Conservation (phyloP, 2,113 vertebrate species). For the Microcebus griseorufus region DNA sequence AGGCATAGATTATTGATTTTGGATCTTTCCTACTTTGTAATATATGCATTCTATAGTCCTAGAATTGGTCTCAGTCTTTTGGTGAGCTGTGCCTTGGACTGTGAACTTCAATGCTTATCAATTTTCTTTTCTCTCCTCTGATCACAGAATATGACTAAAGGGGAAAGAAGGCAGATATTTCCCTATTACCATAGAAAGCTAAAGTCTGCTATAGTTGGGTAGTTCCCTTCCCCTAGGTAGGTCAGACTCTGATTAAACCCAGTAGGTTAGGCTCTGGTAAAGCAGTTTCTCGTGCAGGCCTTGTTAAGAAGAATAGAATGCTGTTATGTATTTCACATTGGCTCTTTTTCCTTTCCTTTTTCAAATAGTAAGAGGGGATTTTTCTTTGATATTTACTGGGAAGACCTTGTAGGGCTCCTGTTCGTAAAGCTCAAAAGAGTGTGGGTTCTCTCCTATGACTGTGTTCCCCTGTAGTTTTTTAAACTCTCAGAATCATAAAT, state of each 20-base stretch:
- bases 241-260: not conserved
- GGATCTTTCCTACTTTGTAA: not conserved
- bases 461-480: not conserved
- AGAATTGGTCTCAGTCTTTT: not conserved
- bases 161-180: not conserved
- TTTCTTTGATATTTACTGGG: not conserved
- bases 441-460: not conserved
- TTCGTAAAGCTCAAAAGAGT: not conserved
- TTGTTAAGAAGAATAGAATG: not conserved
- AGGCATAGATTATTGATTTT: not conserved
- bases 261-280: not conserved
- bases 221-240: not conserved
- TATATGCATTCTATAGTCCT: not conserved
- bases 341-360: not conserved
- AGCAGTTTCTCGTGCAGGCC: not conserved
- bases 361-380: not conserved
- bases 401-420: not conserved
- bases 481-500: not conserved
- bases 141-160: not conserved
- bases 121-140: accelerated
- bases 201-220: not conserved
- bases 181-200: not conserved
- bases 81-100: not conserved
- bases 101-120: not conserved
- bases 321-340: not conserved